phyloP scores from a whole-genome alignment of 2,797 vertebrate species.

The Acrossocheilus wenchowensis region DNA sequence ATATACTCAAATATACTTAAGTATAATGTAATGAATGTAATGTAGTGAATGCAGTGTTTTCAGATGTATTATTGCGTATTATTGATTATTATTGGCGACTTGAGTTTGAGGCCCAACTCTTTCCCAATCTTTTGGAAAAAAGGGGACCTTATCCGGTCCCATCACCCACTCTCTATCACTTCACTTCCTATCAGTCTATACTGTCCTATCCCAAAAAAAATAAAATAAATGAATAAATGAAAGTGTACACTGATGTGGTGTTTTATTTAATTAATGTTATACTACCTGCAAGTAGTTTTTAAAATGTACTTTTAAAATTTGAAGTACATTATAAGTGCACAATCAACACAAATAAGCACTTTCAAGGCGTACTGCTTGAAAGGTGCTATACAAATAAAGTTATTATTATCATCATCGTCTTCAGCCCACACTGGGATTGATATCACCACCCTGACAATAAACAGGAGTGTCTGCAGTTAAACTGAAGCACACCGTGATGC shows the following conservation, averaged over 20 bases:
- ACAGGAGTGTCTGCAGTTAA: conserved; percentile 17
- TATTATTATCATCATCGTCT: neutral
- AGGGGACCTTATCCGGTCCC: neutral
- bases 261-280: neutral
- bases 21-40: neutral
- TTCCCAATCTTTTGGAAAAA: neutral
- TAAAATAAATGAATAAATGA: neutral
- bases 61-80: neutral
- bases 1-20: too few species aligned
- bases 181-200: neutral
- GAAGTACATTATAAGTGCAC: neutral
- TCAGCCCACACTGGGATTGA: neutral
- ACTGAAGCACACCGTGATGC: neutral
- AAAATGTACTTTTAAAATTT: neutral
- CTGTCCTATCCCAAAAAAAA: neutral
- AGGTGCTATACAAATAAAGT: neutral
- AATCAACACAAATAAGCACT: neutral
- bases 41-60: neutral
- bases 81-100: too few species aligned
- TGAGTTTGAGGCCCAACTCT: neutral
- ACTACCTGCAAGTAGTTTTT: neutral
- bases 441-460: conserved; percentile 42
- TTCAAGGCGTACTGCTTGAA: neutral
- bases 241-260: neutral
- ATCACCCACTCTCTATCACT: neutral